Base-by-base conservation (phyloP, 2,113 vertebrate species). In the Pseudonaja textilis region DNA sequence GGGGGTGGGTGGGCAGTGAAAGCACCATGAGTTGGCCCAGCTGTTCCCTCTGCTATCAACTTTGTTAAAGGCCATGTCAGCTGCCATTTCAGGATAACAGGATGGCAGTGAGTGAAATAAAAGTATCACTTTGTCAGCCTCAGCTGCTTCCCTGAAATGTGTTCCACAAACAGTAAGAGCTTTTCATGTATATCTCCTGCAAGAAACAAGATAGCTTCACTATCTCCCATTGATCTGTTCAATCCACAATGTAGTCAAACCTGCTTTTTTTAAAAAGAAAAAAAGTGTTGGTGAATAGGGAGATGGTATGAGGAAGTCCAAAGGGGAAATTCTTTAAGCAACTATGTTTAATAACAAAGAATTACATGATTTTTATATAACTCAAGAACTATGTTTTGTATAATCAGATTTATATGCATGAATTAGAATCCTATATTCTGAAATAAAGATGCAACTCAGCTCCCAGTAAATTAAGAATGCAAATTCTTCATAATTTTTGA, bases 281-380 rank as follows among this genome's bases (percentile, higher is more conserved):
- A 25, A 89, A 18, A 26, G 52, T 8, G 8, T 57, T 89, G 87
- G 18, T 85, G 88, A 50, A 81, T 47, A 0, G 69, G 11, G 64
- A 34, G 22, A 12, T 45, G 54, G 92, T 57, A 89, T 57, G 88
- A 42, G 88, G 92, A 92, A 89, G 87, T 5, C 92, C 54, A 85
- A 54, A 57, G 47, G 88, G 54, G 39, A 11, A 85, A 92, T 29
- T 57, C 56, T 89, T 57, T 57, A 88, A 89, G 10, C 5, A 89
- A 11, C 87, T 47, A 87, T 25, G 39, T 26, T 89, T 55, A 56
- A 74, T 52, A 89, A 14, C 2, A 50, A 87, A 87, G 47, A 52
- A 87, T 87, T 87, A 39, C 18, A 39, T 81, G 22, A 22, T 6
- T 81, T 74, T 74, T 81, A 22, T 81, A 81, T 81, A 42, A 42